Conservation (phyloP, 2,888 invertebrate genomes). For the Rhabditoides inermis region DNA sequence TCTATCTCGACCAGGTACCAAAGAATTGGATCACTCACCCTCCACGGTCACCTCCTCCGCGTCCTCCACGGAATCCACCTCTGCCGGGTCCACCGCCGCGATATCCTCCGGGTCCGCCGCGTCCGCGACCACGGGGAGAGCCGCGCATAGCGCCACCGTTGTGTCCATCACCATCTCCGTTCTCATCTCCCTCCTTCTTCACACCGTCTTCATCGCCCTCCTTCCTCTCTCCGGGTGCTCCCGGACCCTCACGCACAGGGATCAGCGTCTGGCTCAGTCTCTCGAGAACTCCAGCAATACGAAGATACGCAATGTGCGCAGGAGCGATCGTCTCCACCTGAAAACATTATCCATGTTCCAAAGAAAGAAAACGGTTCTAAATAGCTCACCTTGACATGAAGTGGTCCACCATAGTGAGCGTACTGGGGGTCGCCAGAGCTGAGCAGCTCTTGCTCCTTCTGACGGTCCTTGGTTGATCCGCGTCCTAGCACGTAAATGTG, state of each 20-base stretch:
- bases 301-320: slow-evolving; percentile 44
- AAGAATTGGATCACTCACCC: too few relatives aligned
- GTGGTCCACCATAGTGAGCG: slow-evolving; percentile 51
- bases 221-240: neutral
- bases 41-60: slow-evolving; percentile 11
- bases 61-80: slow-evolving; percentile 9
- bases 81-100: slow-evolving; percentile 14
- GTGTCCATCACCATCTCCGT: slow-evolving; percentile 5
- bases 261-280: slow-evolving; percentile 37
- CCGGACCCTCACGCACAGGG: slow-evolving; percentile 27
- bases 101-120: slow-evolving; percentile 18
- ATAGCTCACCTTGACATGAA: slow-evolving; percentile 47
- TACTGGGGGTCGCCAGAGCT: slow-evolving; percentile 49
- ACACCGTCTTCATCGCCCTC: slow-evolving; percentile 5
- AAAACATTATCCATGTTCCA: too few relatives aligned
- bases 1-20: too few relatives aligned
- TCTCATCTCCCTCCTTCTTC: slow-evolving; percentile 8
- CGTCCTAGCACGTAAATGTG: slow-evolving; percentile 51
- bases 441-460: slow-evolving; percentile 48
- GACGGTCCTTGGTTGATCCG: slow-evolving; percentile 49
- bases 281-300: slow-evolving; percentile 48
- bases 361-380: neutral
- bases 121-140: slow-evolving; percentile 8
- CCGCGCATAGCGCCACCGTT: neutral
- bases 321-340: slow-evolving; percentile 48